A percentile compares a stretch with the other conserved stretches of the same genome.
These are phyloP conservation scores for Drosophila sp. DNA, from an alignment of 1,140 invertebrate species.

Conservation along the genomic window DNA sequence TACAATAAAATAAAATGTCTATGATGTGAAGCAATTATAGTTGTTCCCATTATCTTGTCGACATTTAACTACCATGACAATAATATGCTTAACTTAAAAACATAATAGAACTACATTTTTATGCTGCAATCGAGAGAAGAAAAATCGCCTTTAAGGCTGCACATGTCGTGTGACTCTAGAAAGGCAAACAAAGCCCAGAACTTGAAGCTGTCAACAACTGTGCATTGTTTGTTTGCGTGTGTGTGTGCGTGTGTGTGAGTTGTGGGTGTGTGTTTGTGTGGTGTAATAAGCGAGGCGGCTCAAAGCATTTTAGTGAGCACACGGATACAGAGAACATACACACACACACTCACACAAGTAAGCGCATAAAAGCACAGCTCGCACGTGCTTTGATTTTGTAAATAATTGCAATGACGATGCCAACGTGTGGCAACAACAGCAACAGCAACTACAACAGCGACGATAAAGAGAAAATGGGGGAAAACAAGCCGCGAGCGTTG, in stretches of 20 bases:
- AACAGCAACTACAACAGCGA: neutral
- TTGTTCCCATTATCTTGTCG: neutral
- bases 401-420: constrained; percentile 78
- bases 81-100: constrained; percentile 27
- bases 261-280: constrained; percentile 43
- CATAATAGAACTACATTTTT: constrained; percentile 33
- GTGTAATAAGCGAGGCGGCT: constrained; percentile 72
- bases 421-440: constrained; percentile 24
- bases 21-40: neutral
- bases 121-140: constrained; percentile 8
- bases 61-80: neutral
- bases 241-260: constrained; percentile 4
- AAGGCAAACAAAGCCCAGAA: constrained; percentile 28
- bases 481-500: constrained; percentile 52
- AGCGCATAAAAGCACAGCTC: constrained; percentile 78
- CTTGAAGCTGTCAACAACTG: constrained; percentile 60
- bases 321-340: constrained; percentile 29
- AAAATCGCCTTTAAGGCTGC: constrained; percentile 1
- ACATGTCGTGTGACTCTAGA: constrained; percentile 13
- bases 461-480: neutral
- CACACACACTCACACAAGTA: constrained; percentile 45
- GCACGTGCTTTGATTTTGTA: constrained; percentile 80
- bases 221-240: constrained; percentile 1
- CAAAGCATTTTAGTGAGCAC: constrained; percentile 70
- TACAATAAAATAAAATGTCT: neutral